phyloP scores from a whole-genome alignment of 2,113 vertebrate species.

The Dicrurus megarhynchus region DNA sequence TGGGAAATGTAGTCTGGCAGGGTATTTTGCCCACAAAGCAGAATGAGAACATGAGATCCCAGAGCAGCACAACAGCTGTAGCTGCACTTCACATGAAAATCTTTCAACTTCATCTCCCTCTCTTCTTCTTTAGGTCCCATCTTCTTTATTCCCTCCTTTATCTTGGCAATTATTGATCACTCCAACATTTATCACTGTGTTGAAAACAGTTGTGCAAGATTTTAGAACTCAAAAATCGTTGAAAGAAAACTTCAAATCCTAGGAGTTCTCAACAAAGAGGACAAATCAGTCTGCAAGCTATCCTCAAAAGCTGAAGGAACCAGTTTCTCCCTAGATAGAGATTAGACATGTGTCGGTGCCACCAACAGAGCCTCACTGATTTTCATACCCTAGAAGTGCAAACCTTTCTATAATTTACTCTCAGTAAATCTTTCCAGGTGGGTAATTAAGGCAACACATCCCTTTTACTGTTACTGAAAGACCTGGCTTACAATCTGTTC shows the following conservation, averaged over 20 bases:
- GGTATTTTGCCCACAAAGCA: background rate
- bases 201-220: background rate
- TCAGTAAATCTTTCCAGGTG: background rate
- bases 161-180: background rate
- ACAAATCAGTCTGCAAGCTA: background rate
- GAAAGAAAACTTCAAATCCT: background rate
- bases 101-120: background rate
- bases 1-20: background rate
- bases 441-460: background rate
- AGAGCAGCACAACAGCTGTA: background rate
- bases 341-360: background rate
- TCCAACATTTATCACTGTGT: background rate
- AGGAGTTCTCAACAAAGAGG: background rate
- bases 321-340: background rate
- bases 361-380: background rate
- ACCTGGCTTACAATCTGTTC: background rate
- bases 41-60: background rate
- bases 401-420: background rate
- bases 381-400: background rate
- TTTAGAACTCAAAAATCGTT: background rate
- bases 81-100: background rate
- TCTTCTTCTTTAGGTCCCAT: background rate
- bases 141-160: background rate
- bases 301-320: background rate
- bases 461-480: background rate